phyloP scores from a whole-genome alignment of 1,140 invertebrate genomes.

The Leguminivora glycinivorella region DNA sequence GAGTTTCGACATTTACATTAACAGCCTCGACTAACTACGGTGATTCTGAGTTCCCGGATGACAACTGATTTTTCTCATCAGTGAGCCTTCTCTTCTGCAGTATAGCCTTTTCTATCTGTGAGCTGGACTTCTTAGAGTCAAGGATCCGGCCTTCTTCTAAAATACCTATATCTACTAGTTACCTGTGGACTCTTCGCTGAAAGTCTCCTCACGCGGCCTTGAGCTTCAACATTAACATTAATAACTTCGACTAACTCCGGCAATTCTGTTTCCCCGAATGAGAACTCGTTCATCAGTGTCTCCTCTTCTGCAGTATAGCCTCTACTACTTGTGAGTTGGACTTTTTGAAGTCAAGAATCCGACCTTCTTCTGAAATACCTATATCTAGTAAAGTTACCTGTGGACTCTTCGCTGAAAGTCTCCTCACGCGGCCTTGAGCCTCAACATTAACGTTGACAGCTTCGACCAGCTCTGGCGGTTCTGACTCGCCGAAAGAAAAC shows the following conservation, averaged over 20 bases:
- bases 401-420: constrained; percentile 9
- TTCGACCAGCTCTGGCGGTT: constrained; percentile 51
- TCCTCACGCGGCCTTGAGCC: constrained; percentile 41
- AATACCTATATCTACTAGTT: not conserved
- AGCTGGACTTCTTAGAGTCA: constrained; percentile 69
- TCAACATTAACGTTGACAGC: constrained; percentile 63
- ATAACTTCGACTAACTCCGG: constrained; percentile 58
- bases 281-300: constrained; percentile 11
- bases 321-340: constrained; percentile 64
- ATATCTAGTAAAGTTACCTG: not conserved
- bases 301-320: constrained; percentile 53
- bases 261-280: constrained; percentile 37
- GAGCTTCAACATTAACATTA: constrained; percentile 57
- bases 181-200: not conserved
- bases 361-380: constrained; percentile 48
- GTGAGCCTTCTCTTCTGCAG: constrained; percentile 40
- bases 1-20: constrained; percentile 57
- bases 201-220: constrained; percentile 34
- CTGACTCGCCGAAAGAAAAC: constrained; percentile 33
- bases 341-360: constrained; percentile 69
- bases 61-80: constrained; percentile 3
- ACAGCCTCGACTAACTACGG: constrained; percentile 58
- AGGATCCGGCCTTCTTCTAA: constrained; percentile 56
- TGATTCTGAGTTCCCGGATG: constrained; percentile 37
- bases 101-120: constrained; percentile 63